Evolutionary conservation across 2,113 vertebrate species (phyloP).

Genomic region (Gasterosteus aculeatus): DNA sequence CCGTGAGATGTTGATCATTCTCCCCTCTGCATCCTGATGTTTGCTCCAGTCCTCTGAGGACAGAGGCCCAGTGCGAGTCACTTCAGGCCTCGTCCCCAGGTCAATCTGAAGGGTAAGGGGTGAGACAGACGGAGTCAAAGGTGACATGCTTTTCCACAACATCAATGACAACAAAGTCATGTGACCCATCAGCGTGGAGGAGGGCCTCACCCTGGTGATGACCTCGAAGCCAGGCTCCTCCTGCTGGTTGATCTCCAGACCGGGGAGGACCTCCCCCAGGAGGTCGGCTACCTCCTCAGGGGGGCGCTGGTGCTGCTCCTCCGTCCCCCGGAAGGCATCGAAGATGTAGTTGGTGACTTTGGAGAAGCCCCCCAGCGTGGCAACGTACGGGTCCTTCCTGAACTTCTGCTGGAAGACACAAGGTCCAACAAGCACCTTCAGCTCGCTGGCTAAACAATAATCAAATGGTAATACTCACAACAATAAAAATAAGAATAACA

Average conservation of each 20-base stretch:
- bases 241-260: slow-evolving; percentile 96
- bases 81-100: slow-evolving; percentile 87
- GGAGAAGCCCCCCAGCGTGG: slow-evolving; percentile 93
- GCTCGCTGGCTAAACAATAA: background rate
- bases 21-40: slow-evolving; percentile 89
- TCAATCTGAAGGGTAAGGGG: slow-evolving; percentile 82
- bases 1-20: slow-evolving; percentile 81
- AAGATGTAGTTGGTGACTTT: slow-evolving; percentile 97
- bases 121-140: background rate
- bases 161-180: background rate
- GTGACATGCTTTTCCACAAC: background rate
- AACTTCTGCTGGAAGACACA: slow-evolving; percentile 84
- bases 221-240: slow-evolving; percentile 98
- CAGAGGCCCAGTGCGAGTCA: slow-evolving; percentile 87
- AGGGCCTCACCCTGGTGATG: slow-evolving; percentile 89
- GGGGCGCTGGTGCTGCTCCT: slow-evolving; percentile 88
- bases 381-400: slow-evolving; percentile 90
- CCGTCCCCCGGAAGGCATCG: slow-evolving; percentile 87
- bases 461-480: too few species aligned
- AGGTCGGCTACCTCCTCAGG: slow-evolving; percentile 92
- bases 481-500: too few species aligned
- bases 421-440: background rate
- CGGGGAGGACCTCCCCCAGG: slow-evolving; percentile 91
- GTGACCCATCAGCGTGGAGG: background rate
- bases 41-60: slow-evolving; percentile 87